Conservation (phyloP, 1,140 invertebrate genomes). For the Neodiprion virginianus region DNA sequence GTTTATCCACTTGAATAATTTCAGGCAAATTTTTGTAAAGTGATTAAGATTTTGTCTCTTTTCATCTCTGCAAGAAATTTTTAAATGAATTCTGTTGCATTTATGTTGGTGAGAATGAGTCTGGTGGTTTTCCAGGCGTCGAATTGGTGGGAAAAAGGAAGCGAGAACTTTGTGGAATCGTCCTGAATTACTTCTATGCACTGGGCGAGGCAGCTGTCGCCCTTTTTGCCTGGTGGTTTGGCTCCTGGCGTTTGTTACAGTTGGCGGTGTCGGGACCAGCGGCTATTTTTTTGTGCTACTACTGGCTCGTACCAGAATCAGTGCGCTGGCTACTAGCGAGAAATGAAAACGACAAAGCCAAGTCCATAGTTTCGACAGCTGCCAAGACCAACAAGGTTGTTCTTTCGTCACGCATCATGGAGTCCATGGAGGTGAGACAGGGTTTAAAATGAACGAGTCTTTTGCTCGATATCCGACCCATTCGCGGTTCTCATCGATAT, state of each 20-base stretch:
- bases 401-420: slow-evolving; percentile 58
- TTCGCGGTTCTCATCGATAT: too few relatives aligned
- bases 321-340: slow-evolving; percentile 69
- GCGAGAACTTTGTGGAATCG: slow-evolving; percentile 69
- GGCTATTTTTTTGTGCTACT: slow-evolving; percentile 64
- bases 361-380: slow-evolving; percentile 62
- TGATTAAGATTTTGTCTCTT: too few relatives aligned
- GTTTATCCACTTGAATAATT: slow-evolving; percentile 3
- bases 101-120: neutral
- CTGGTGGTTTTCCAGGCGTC: slow-evolving; percentile 58
- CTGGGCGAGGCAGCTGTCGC: slow-evolving; percentile 69
- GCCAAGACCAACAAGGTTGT: slow-evolving; percentile 63
- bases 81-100: too few relatives aligned
- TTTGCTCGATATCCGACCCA: too few relatives aligned
- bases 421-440: slow-evolving; percentile 36
- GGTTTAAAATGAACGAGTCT: neutral
- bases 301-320: slow-evolving; percentile 71
- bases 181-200: slow-evolving; percentile 72
- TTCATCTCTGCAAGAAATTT: too few relatives aligned
- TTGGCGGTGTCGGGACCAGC: slow-evolving; percentile 65
- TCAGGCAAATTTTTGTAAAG: slow-evolving; percentile 6
- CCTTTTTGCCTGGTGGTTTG: slow-evolving; percentile 64
- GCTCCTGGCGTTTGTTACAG: slow-evolving; percentile 69
- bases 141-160: slow-evolving; percentile 71
- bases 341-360: slow-evolving; percentile 60